A percentile compares a stretch with the other conserved stretches of the same genome.
phyloP scores from a whole-genome alignment of 2,797 vertebrate genomes.

The Varecia variegata region DNA sequence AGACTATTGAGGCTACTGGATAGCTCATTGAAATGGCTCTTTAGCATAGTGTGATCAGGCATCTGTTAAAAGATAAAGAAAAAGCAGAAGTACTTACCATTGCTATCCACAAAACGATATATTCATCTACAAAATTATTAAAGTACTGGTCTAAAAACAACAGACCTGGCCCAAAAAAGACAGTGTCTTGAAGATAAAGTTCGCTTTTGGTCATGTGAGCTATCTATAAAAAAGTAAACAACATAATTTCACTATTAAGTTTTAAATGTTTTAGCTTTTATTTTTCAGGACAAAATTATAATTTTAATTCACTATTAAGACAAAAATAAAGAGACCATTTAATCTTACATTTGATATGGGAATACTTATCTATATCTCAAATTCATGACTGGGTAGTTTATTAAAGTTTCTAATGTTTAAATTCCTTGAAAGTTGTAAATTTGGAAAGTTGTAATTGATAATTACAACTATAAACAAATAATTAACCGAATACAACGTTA shows the following conservation, averaged over 20 bases:
- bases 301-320: slow-evolving; percentile 53
- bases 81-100: slow-evolving; percentile 87
- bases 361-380: slow-evolving; percentile 28
- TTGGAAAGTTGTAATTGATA: slow-evolving; percentile 1
- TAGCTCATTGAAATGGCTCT: slow-evolving; percentile 40
- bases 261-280: slow-evolving; percentile 46
- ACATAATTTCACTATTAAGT: slow-evolving; percentile 60
- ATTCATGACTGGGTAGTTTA: slow-evolving; percentile 20
- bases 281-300: slow-evolving; percentile 42
- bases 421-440: not conserved
- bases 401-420: slow-evolving; percentile 44
- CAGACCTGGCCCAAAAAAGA: slow-evolving; percentile 95
- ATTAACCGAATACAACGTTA: not conserved
- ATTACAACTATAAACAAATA: slow-evolving; percentile 18
- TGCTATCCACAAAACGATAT: slow-evolving; percentile 95
- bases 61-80: not conserved
- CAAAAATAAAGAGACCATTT: not conserved
- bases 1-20: slow-evolving; percentile 28
- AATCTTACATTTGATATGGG: not conserved
- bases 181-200: slow-evolving; percentile 93
- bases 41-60: slow-evolving; percentile 13
- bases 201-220: slow-evolving; percentile 99
- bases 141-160: slow-evolving; percentile 99
- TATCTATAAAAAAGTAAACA: slow-evolving; percentile 84
- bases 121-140: slow-evolving; percentile 95